Conservation (phyloP, 2,797 vertebrate species). For the Synaphobranchus kaupii region DNA sequence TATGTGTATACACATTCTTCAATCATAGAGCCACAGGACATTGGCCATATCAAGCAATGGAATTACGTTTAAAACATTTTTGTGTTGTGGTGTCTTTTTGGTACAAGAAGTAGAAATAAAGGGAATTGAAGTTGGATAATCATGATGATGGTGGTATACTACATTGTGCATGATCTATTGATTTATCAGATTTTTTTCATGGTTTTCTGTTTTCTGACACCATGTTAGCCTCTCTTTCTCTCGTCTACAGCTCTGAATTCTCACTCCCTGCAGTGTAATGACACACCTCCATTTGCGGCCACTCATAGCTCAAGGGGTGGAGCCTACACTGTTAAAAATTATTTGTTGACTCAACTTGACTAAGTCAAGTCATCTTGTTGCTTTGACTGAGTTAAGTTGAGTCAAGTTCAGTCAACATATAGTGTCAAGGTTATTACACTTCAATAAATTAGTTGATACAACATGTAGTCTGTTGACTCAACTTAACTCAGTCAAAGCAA, state of each 20-base stretch:
- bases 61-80: not conserved
- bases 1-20: not conserved
- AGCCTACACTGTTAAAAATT: too few species aligned
- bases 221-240: not conserved
- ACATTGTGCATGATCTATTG: not conserved
- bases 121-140: not conserved
- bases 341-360: too few species aligned
- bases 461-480: too few species aligned
- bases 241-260: not conserved
- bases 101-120: not conserved
- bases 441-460: too few species aligned
- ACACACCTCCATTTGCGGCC: slow-evolving; percentile 16
- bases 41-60: not conserved
- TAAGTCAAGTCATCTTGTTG: too few species aligned
- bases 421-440: too few species aligned
- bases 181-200: not conserved
- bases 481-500: too few species aligned
- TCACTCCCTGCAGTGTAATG: not conserved
- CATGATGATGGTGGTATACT: not conserved
- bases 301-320: slow-evolving; percentile 6
- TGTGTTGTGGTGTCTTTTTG: not conserved
- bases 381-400: too few species aligned
- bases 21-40: not conserved
- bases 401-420: too few species aligned
- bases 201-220: not conserved